Conservation (phyloP, 2,888 invertebrate species). For the Beris morrisii region DNA sequence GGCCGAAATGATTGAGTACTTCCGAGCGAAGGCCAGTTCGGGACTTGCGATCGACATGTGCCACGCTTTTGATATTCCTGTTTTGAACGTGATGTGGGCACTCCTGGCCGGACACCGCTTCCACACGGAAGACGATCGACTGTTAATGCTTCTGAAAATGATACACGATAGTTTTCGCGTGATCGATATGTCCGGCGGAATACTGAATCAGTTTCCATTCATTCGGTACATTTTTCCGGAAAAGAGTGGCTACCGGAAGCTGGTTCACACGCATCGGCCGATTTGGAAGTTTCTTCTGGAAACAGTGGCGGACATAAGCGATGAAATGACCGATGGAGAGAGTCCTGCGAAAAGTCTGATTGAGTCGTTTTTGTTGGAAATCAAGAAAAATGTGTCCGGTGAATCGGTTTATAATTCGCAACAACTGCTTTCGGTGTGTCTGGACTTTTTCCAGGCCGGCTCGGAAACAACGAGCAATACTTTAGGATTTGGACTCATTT, state of each 20-base stretch:
- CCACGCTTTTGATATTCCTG: constrained; percentile 62
- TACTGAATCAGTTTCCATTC: constrained; percentile 70
- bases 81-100: constrained; percentile 71
- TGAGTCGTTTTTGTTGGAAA: constrained; percentile 60
- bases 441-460: constrained; percentile 66
- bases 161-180: constrained; percentile 66
- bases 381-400: constrained; percentile 51
- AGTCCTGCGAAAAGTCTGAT: constrained; percentile 52
- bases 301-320: constrained; percentile 60
- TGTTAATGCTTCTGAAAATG: constrained; percentile 60
- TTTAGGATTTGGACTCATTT: constrained; percentile 60
- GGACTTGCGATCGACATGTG: constrained; percentile 57
- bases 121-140: constrained; percentile 61
- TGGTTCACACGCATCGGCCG: constrained; percentile 58
- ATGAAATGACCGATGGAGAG: constrained; percentile 50
- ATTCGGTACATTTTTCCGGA: constrained; percentile 66
- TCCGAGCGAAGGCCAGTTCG: constrained; percentile 48
- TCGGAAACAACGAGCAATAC: constrained; percentile 61
- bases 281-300: constrained; percentile 62
- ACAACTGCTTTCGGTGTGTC: constrained; percentile 60
- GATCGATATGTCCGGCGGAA: constrained; percentile 68
- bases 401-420: constrained; percentile 58
- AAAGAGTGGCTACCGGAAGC: constrained; percentile 63
- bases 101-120: constrained; percentile 67
- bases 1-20: constrained; percentile 57